Conservation (phyloP, 1,140 invertebrate species). For the Zaprionus vittiger region DNA sequence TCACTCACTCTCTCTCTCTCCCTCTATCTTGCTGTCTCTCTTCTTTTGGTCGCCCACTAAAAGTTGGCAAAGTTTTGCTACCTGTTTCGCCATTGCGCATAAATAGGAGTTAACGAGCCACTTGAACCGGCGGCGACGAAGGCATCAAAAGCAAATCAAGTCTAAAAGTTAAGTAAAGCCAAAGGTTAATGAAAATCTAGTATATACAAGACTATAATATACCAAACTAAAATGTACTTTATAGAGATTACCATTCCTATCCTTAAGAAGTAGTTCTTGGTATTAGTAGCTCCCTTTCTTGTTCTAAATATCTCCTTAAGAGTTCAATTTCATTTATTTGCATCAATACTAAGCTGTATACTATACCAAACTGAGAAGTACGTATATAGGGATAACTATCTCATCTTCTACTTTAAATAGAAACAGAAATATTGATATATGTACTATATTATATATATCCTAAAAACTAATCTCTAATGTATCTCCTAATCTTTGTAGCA, state of each 20-base stretch:
- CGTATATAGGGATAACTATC: no score
- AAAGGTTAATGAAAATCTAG: slow-evolving; percentile 1
- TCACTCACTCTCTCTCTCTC: neutral
- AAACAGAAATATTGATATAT: no score
- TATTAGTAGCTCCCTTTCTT: neutral
- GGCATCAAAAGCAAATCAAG: slow-evolving; percentile 15
- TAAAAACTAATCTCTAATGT: no score
- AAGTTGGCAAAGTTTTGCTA: slow-evolving; percentile 27
- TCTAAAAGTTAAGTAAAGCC: neutral
- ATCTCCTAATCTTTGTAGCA: no score
- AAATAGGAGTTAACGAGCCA: slow-evolving; percentile 20
- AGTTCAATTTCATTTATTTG: neutral
- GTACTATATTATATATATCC: no score
- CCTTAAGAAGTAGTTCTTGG: neutral
- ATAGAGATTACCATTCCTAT: neutral
- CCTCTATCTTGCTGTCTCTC: neutral
- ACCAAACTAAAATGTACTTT: neutral
- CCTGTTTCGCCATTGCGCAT: slow-evolving; percentile 9
- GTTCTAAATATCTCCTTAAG: neutral
- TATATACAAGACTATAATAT: neutral
- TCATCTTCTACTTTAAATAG: no score
- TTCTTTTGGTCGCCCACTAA: slow-evolving; percentile 2
- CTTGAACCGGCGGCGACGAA: neutral
- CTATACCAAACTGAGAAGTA: no score
- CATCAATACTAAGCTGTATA: no score